phyloP scores from a whole-genome alignment of 2,888 invertebrate genomes.

The Nysson spinosus region DNA sequence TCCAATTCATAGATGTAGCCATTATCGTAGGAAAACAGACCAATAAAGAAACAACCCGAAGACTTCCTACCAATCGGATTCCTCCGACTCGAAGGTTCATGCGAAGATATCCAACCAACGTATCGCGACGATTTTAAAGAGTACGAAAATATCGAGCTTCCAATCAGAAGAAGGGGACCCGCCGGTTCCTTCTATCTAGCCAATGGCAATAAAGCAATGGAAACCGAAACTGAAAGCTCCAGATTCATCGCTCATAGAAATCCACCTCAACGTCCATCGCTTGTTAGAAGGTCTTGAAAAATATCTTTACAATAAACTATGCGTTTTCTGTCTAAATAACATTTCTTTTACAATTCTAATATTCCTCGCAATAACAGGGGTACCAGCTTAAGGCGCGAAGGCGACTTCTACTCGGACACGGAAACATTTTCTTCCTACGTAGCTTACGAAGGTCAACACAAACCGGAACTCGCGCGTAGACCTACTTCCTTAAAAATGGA shows the following conservation, averaged over 20 bases:
- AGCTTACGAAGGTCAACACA: slow-evolving; percentile 76
- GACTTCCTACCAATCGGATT: slow-evolving; percentile 31
- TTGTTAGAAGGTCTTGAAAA: slow-evolving; percentile 67
- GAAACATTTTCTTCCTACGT: slow-evolving; percentile 79
- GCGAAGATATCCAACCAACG: slow-evolving; percentile 21
- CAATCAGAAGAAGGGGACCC: slow-evolving; percentile 13
- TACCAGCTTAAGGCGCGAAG: slow-evolving; percentile 66
- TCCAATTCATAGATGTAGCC: slow-evolving; percentile 34
- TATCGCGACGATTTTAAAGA: slow-evolving; percentile 18
- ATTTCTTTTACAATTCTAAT: background rate
- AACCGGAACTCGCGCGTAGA: slow-evolving; percentile 76
- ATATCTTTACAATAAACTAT: too few species aligned
- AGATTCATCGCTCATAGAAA: slow-evolving; percentile 37
- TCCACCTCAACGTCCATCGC: slow-evolving; percentile 46
- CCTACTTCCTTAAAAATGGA: slow-evolving; percentile 78
- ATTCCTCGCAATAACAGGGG: slow-evolving; percentile 50
- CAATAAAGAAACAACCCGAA: slow-evolving; percentile 21
- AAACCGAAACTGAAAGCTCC: slow-evolving; percentile 54
- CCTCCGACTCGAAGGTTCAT: slow-evolving; percentile 20
- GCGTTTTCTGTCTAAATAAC: too few species aligned
- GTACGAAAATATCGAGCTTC: slow-evolving; percentile 25
- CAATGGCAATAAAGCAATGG: slow-evolving; percentile 57
- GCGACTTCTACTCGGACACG: slow-evolving; percentile 72
- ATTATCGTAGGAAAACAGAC: slow-evolving; percentile 54
- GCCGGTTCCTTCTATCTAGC: background rate